Percentiles rank a stretch among this genome's conserved stretches.
Evolutionary conservation across 2,888 invertebrate genomes (phyloP).

Genomic region (Mesorhabditis belari): DNA sequence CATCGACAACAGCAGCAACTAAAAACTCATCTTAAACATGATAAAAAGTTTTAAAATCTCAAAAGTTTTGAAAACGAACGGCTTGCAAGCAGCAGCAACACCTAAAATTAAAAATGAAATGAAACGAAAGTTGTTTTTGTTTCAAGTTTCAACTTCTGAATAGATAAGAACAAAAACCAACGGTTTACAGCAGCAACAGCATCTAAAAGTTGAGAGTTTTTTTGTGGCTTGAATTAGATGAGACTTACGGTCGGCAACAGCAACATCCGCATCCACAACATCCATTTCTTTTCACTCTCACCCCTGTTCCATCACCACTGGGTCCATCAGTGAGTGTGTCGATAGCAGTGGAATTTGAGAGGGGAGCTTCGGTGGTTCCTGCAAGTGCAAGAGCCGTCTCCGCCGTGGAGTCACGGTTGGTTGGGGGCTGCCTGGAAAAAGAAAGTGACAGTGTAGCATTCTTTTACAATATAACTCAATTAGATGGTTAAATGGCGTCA

Average conservation of each 20-base stretch:
- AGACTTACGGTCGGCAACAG: background rate
- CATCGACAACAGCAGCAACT: background rate
- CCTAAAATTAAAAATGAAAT: background rate
- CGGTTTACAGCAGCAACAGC: background rate
- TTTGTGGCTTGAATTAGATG: no score
- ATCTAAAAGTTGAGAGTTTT: no score
- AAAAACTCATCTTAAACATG: background rate
- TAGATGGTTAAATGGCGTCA: no score
- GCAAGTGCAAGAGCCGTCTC: no score
- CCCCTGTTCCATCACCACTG: background rate
- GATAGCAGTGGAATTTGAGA: background rate
- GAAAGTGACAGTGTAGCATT: no score
- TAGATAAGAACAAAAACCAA: background rate
- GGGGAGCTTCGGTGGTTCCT: background rate
- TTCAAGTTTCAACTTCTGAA: background rate
- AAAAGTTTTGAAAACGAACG: background rate
- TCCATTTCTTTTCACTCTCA: background rate
- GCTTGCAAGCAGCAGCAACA: background rate
- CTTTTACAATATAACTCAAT: no score
- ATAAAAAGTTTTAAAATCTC: background rate
- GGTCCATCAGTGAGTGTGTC: background rate
- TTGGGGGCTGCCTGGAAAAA: background rate
- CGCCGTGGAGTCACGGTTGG: background rate
- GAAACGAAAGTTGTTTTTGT: background rate
- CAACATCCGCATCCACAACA: background rate